phyloP scores from a whole-genome alignment of 64 coral and sea anemone species.

The Acropora tenuis region DNA sequence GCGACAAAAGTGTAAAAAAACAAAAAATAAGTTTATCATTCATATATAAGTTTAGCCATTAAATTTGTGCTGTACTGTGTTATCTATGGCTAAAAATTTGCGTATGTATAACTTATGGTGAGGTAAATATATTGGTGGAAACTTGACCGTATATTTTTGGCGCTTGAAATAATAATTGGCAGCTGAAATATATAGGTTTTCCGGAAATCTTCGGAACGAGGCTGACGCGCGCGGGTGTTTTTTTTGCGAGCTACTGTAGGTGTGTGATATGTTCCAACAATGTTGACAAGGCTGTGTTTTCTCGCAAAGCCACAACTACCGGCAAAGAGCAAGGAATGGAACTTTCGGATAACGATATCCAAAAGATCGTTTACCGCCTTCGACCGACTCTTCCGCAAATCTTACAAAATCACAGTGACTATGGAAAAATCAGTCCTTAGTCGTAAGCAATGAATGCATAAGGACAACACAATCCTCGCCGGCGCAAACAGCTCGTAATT shows the following conservation, averaged over 20 bases:
- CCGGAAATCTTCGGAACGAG: constrained; percentile 11
- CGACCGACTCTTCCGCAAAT: neutral
- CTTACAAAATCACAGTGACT: neutral
- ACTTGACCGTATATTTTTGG: too few species aligned
- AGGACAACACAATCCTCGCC: neutral
- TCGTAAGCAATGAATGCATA: neutral
- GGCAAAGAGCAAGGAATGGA: neutral
- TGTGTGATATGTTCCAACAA: neutral
- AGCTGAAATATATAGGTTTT: too few species aligned
- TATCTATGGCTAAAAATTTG: too few species aligned
- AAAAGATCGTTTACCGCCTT: neutral
- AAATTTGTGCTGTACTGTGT: too few species aligned
- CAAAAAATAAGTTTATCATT: too few species aligned
- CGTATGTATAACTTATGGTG: too few species aligned
- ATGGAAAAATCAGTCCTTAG: neutral
- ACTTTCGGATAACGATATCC: neutral
- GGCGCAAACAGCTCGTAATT: neutral
- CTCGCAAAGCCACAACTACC: neutral
- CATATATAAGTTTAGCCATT: too few species aligned
- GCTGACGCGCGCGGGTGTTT: neutral
- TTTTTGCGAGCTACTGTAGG: too few species aligned
- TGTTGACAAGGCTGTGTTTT: neutral
- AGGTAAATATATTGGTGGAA: too few species aligned
- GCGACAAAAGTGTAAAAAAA: too few species aligned
- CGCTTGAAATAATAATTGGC: too few species aligned